Evolutionary conservation across 2,888 invertebrate species (phyloP).

Genomic region (Brassicogethes aeneus): DNA sequence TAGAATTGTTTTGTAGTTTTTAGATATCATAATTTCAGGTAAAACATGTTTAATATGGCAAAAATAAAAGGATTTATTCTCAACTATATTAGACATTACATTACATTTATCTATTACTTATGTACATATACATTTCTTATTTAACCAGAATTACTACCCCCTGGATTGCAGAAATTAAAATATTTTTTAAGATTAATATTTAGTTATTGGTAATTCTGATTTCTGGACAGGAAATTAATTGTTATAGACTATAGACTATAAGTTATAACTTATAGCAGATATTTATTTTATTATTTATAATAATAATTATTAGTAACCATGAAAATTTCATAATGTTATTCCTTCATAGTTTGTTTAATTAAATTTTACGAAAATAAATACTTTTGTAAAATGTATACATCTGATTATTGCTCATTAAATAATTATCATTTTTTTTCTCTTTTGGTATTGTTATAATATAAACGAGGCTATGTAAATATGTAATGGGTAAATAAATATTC

Average conservation of each 20-base stretch:
- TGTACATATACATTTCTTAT: neutral
- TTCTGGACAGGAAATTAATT: neutral
- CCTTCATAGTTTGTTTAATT: neutral
- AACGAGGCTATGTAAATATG: slow-evolving; percentile 24
- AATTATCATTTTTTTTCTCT: slow-evolving; percentile 10
- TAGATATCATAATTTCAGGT: neutral
- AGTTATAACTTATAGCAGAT: neutral
- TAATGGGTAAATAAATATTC: slow-evolving; percentile 17
- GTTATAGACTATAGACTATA: neutral
- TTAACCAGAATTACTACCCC: neutral
- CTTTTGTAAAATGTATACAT: neutral
- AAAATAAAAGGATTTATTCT: neutral
- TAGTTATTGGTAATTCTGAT: neutral
- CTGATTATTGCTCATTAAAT: slow-evolving; percentile 14
- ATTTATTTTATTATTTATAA: neutral
- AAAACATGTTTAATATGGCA: neutral
- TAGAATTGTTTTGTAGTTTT: neutral
- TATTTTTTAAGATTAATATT: neutral
- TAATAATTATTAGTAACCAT: too few species aligned
- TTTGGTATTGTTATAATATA: slow-evolving; percentile 14
- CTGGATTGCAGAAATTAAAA: neutral
- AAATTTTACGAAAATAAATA: neutral
- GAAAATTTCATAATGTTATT: too few species aligned
- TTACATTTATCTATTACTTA: neutral
- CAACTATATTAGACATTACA: neutral